Evolutionary conservation across 2,888 invertebrate species (phyloP), one percentile per base, ranked within the genome.

Genomic region (Eristalis arbustorum): DNA sequence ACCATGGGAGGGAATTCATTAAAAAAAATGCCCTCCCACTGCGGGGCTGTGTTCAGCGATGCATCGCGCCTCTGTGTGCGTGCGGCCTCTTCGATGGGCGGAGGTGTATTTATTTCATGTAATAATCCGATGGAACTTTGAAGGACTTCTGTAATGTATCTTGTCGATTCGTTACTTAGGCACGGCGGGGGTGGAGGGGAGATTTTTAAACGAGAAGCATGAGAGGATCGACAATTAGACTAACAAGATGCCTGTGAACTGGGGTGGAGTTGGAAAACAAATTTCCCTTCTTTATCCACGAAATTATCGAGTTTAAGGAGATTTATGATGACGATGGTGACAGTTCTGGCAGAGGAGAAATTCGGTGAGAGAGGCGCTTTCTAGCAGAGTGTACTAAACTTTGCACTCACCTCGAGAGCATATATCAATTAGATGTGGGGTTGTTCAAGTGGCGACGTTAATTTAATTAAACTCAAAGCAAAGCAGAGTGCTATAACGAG

Each of bases 151-250:
- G 49, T 49, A 49, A 49, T 49, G 49, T 49, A 18, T 49, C 49
- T 49, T 63, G 25, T 61, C 59, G 68, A 73, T 68, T 64, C 40
- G 22, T 76, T 73, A 75, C 57, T 76, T 69, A 79, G 69, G 75
- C 79, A 68, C 22, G 42, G 40, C 40, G 49, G 18, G n/a, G 67
- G 66, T 23, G 37, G 31, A 61, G 69, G 61, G 74, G 49, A n/a
- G n/a, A 56, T 72, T 69, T 56, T 18, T 18, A 3, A 6, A 8
- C 49, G 18, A 18, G 49, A 49, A 2, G 49, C 5, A 2, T 49
- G 49, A 49, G 18, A 18, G 49, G 18, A 18, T 6, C 18, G 49
- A 49, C 49, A 49, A 49, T 49, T 49, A 49, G 49, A 18, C 49
- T 49, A 49, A 49, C 49, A 49, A n/a, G 49, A 18, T 49, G 18